Evolutionary conservation across 2,888 invertebrate species (phyloP), one percentile per base, ranked within the genome.

Genomic region (Meganola albula): DNA sequence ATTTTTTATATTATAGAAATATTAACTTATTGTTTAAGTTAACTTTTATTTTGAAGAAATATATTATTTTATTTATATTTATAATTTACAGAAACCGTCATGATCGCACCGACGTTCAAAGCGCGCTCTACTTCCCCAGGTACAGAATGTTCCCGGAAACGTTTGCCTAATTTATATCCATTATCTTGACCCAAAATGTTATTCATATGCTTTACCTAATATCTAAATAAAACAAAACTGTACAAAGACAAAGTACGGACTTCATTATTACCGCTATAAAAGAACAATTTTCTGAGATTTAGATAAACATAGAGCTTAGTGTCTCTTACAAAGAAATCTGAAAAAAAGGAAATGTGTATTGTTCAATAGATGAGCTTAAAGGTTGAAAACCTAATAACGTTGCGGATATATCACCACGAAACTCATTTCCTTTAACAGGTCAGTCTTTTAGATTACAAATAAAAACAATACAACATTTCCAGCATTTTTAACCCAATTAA

Each of bases 31-130:
- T 24, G 9, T 27, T 22, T 43, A 40, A 27, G 18, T 10, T 3
- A 1, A 27, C 1, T 10, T 1, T 21, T 3, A 12, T 24, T n/a
- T n/a, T n/a, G n/a, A n/a, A n/a, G n/a, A 5, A 11, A 10, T 4
- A 25, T 4, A 3, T 26, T 31, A 30, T 34, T 48, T 57, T 42
- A 69, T 62, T 40, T 38, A 46, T 67, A 49, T 73, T 79, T 83
- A 68, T 82, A 66, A 69, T 83, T 90, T 89, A 51, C 91, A 91
- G 91, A 90, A 76, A 86, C 88, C 75, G 87, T 89, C 80, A 91
- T 91, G 90, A 89, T 92, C 71, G 88, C 90, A 55, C 94, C 94
- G 55, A 93, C 91, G 73, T 94, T 94, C 88, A 94, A 93, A 87
- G 94, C 94, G 60, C 92, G 91, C 67, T 90, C 93, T 58, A 87